phyloP scores from a whole-genome alignment of 2,113 vertebrate species.

The Pterophyllum scalare region DNA sequence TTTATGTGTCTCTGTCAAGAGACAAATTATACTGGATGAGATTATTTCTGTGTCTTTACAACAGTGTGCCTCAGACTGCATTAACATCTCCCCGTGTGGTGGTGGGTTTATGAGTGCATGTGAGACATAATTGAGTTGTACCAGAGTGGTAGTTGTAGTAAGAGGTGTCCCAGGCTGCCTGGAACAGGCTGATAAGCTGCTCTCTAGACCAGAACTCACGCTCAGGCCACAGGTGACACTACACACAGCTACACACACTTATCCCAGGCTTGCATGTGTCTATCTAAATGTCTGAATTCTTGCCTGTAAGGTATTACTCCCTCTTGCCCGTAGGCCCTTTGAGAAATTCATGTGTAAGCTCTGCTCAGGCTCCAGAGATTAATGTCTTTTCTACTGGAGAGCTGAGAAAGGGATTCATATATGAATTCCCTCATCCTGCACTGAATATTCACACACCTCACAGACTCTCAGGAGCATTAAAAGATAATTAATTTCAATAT shows the following conservation, averaged over 20 bases:
- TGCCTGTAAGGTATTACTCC: not conserved
- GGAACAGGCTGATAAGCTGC: slow-evolving; percentile 41
- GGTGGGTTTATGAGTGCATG: not conserved
- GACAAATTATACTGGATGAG: slow-evolving; percentile 30
- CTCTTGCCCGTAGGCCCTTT: slow-evolving; percentile 24
- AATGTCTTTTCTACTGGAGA: slow-evolving; percentile 37
- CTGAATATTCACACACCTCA: slow-evolving; percentile 4
- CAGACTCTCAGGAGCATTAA: not conserved
- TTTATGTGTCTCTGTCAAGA: slow-evolving; percentile 13
- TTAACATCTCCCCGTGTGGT: slow-evolving; percentile 13
- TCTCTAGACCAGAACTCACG: slow-evolving; percentile 21
- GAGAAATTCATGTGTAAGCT: slow-evolving; percentile 28
- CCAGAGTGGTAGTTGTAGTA: slow-evolving; percentile 15
- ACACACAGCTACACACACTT: not conserved
- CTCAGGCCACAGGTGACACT: slow-evolving; percentile 37
- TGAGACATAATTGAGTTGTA: slow-evolving; percentile 40
- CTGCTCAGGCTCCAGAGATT: slow-evolving; percentile 38
- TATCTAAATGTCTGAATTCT: not conserved
- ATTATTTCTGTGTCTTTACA: slow-evolving; percentile 26
- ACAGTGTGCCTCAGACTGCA: slow-evolving; percentile 5
- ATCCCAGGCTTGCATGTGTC: not conserved
- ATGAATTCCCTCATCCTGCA: not conserved
- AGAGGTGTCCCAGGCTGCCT: slow-evolving; percentile 54
- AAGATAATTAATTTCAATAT: not conserved
- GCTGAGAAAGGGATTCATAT: slow-evolving; percentile 11